A percentile compares a stretch with the other conserved stretches of the same genome.
Evolutionary conservation across 2,888 invertebrate species (phyloP).

Genomic region (Eupithecia insigniata): DNA sequence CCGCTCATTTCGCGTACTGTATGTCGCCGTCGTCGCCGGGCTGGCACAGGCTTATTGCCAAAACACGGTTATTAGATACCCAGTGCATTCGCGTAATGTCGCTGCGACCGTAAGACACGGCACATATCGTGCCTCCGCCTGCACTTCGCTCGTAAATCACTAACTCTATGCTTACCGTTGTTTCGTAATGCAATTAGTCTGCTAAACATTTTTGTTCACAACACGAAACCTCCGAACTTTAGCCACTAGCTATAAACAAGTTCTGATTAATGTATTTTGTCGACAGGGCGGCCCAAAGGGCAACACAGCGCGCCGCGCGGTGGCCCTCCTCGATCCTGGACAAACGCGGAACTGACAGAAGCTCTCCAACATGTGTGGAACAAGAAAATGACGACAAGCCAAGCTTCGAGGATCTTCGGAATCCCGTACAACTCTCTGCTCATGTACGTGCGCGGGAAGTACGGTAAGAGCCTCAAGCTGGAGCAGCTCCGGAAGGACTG

Average conservation of each 20-base stretch:
- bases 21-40: slow-evolving; percentile 49
- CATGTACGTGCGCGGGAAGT: slow-evolving; percentile 96
- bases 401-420: slow-evolving; percentile 94
- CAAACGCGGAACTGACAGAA: slow-evolving; percentile 95
- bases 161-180: slow-evolving; percentile 54
- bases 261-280: slow-evolving; percentile 40
- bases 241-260: slow-evolving; percentile 8
- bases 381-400: slow-evolving; percentile 96
- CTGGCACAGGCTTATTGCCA: slow-evolving; percentile 64
- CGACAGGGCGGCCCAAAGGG: slow-evolving; percentile 92
- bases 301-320: slow-evolving; percentile 96
- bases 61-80: slow-evolving; percentile 79
- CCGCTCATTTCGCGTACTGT: slow-evolving; percentile 72
- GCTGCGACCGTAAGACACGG: slow-evolving; percentile 66
- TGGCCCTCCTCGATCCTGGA: slow-evolving; percentile 96
- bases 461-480: slow-evolving; percentile 95
- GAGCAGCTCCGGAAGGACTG: slow-evolving; percentile 95
- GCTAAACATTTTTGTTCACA: slow-evolving; percentile 59
- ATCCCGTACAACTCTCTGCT: slow-evolving; percentile 96
- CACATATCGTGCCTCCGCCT: slow-evolving; percentile 74
- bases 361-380: slow-evolving; percentile 97
- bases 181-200: slow-evolving; percentile 69
- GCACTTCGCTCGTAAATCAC: slow-evolving; percentile 73
- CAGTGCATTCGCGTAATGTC: slow-evolving; percentile 73
- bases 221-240: slow-evolving; percentile 51